Conservation (phyloP, 2,888 invertebrate species). For the Lochmaea crataegi region DNA sequence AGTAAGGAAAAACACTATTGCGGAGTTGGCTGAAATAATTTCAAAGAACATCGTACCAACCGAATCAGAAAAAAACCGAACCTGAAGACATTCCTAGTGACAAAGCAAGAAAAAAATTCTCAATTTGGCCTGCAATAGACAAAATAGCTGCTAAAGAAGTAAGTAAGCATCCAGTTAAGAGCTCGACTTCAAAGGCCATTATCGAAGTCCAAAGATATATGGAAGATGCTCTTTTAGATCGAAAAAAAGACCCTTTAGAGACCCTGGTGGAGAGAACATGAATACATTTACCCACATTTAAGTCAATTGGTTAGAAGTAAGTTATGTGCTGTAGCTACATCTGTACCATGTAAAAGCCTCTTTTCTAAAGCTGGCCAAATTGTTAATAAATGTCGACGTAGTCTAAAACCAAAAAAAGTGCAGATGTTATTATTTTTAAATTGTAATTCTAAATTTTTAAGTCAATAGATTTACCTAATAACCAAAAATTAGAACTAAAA, state of each 20-base stretch:
- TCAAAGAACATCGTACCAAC: background rate
- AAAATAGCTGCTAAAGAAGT: background rate
- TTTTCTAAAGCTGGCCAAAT: conserved; percentile 16
- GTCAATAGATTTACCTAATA: background rate
- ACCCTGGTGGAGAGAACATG: conserved; percentile 24
- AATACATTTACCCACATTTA: background rate
- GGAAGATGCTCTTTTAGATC: conserved; percentile 29
- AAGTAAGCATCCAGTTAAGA: background rate
- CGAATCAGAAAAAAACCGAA: background rate
- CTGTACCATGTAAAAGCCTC: conserved; percentile 8
- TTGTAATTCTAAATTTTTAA: conserved; percentile 4
- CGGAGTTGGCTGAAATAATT: background rate
- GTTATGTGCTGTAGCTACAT: conserved; percentile 5
- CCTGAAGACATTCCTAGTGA: background rate
- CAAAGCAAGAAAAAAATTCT: background rate
- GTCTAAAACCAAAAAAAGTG: conserved; percentile 3
- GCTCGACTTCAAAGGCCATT: background rate
- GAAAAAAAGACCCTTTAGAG: conserved; percentile 28
- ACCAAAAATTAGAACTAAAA: background rate
- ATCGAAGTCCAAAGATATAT: conserved; percentile 25
- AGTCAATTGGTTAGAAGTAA: conserved; percentile 10
- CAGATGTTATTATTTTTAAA: conserved; percentile 15
- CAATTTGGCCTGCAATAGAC: conserved; percentile 24
- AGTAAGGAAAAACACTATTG: background rate
- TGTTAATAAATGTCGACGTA: background rate